These are phyloP conservation scores for Henricia sp. DNA, from an alignment of 53 echinoderm and acorn worm species.

Conservation along the genomic window DNA sequence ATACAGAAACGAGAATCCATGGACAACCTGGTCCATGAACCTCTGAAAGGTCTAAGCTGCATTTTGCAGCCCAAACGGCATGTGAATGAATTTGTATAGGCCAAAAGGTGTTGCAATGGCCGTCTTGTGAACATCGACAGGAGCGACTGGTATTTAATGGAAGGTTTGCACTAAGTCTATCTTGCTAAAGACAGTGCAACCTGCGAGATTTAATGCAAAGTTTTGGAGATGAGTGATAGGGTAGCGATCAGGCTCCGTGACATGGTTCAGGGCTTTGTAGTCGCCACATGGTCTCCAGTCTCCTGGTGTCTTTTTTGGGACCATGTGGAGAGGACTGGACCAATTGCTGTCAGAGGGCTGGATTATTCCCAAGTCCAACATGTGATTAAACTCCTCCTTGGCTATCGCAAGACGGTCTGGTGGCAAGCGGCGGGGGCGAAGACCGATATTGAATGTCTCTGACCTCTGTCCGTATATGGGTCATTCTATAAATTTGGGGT, in stretches of 20 bases:
- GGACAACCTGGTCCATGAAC: conserved; percentile 48
- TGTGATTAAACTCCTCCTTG: conserved; percentile 63
- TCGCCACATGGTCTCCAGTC: conserved; percentile 64
- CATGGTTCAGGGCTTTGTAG: conserved; percentile 25
- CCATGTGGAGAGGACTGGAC: conserved; percentile 57
- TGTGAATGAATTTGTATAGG: conserved; percentile 38
- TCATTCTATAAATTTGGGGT: too few relatives aligned
- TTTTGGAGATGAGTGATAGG: conserved; percentile 52
- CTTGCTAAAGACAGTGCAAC: conserved; percentile 29
- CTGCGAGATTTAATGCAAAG: conserved; percentile 13
- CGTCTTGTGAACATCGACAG: conserved; percentile 11
- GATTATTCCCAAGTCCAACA: conserved; percentile 61
- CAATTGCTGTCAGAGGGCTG: conserved; percentile 61
- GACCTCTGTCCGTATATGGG: conserved; percentile 57
- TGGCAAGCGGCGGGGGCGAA: conserved; percentile 29
- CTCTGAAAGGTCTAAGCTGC: conserved; percentile 47
- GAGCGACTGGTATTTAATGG: conserved; percentile 45
- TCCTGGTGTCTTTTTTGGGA: conserved; percentile 48
- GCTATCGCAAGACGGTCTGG: conserved; percentile 21
- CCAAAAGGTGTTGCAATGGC: conserved; percentile 59
- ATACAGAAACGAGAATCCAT: not conserved
- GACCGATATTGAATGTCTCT: conserved; percentile 51
- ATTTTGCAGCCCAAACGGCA: conserved; percentile 29
- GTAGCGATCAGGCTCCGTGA: conserved; percentile 51
- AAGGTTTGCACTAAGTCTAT: conserved; percentile 40